A percentile compares a stretch with the other conserved stretches of the same genome.
These are phyloP conservation scores for Nephila pilipes DNA, from an alignment of 1,140 invertebrate species.

Conservation along the genomic window DNA sequence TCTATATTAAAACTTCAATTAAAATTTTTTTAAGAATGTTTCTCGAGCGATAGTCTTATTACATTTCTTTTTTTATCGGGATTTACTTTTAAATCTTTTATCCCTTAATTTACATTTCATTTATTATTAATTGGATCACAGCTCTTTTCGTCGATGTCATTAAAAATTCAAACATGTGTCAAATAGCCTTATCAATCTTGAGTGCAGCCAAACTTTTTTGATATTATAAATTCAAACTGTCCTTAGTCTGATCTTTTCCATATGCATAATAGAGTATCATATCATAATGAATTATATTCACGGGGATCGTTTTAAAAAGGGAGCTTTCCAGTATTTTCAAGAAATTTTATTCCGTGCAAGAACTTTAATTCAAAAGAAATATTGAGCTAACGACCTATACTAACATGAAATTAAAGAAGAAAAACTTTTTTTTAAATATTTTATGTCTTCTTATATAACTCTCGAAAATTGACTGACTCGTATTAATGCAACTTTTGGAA, in stretches of 20 bases:
- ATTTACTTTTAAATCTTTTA: conserved; percentile 20
- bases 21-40: background rate
- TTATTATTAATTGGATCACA: conserved; percentile 39
- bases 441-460: too few relatives aligned
- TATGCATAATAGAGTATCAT: background rate
- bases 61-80: background rate
- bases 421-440: background rate
- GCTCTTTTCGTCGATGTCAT: background rate
- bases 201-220: background rate
- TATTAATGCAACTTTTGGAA: too few relatives aligned
- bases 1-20: background rate
- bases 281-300: background rate
- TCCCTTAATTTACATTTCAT: conserved; percentile 18
- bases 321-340: background rate
- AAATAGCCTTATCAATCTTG: conserved; percentile 14
- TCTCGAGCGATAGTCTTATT: background rate
- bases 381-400: background rate
- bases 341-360: background rate
- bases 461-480: too few relatives aligned
- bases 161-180: conserved; percentile 18
- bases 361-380: background rate
- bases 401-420: background rate
- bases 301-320: background rate
- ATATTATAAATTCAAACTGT: conserved; percentile 9
- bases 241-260: too few relatives aligned